These are phyloP conservation scores for Sminthopsis crassicaudata DNA, from an alignment of 2,113 vertebrate genomes.

Conservation along the genomic window DNA sequence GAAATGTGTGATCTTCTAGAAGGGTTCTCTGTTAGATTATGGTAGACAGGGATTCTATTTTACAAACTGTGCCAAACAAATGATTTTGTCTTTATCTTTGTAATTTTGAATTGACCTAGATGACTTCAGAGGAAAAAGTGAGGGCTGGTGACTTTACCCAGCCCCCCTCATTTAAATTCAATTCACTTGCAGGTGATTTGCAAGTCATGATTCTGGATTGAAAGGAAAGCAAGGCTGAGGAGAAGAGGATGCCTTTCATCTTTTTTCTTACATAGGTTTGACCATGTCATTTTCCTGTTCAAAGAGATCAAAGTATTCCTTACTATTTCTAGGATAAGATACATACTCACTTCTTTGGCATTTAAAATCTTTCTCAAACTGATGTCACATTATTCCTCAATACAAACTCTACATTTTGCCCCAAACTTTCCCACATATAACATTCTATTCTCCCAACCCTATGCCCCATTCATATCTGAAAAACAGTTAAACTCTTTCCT, in stretches of 20 bases:
- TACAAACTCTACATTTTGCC: background rate
- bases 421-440: background rate
- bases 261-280: background rate
- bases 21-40: constrained; percentile 21
- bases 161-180: no score
- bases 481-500: background rate
- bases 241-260: background rate
- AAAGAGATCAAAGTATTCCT: background rate
- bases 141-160: no score
- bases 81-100: background rate
- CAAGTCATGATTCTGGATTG: background rate
- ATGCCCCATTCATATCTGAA: background rate
- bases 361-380: background rate
- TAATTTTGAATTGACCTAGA: background rate
- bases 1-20: background rate
- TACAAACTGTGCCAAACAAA: background rate
- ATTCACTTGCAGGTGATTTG: no score
- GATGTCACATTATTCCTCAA: background rate
- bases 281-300: background rate
- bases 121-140: no score
- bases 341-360: background rate
- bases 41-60: background rate
- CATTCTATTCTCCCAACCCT: background rate
- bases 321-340: background rate
- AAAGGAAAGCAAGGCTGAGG: background rate